These are phyloP conservation scores for Vimba vimba DNA, from an alignment of 2,113 vertebrate genomes.

Conservation along the genomic window DNA sequence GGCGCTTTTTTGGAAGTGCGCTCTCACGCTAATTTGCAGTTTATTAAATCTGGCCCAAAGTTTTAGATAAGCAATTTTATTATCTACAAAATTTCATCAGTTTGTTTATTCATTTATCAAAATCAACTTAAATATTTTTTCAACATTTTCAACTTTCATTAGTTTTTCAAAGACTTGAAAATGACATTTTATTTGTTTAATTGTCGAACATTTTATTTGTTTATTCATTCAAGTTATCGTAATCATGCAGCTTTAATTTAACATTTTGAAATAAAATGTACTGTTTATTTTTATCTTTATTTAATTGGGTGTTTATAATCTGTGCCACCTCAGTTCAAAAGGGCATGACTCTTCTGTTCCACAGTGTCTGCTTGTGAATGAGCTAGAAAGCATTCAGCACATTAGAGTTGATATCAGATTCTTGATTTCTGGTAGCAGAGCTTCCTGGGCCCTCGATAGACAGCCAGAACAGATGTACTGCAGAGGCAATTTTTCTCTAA, in stretches of 20 bases:
- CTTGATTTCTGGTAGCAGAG: neutral
- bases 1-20: no score
- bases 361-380: neutral
- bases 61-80: neutral
- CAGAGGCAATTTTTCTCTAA: conserved; percentile 57
- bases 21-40: no score
- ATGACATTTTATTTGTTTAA: neutral
- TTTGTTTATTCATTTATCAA: no score
- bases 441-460: conserved; percentile 16
- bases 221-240: neutral
- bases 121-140: no score
- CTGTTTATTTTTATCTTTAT: neutral
- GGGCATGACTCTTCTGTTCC: neutral
- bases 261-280: neutral
- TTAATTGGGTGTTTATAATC: no score
- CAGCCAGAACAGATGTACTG: conserved; percentile 52
- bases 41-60: no score
- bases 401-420: neutral
- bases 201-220: neutral
- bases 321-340: no score
- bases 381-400: neutral
- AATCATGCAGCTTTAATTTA: neutral
- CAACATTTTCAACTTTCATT: no score
- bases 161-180: no score
- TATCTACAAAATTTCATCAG: no score